Conservation (phyloP, 1,140 invertebrate species). For the Protaetia brevitarsis region DNA sequence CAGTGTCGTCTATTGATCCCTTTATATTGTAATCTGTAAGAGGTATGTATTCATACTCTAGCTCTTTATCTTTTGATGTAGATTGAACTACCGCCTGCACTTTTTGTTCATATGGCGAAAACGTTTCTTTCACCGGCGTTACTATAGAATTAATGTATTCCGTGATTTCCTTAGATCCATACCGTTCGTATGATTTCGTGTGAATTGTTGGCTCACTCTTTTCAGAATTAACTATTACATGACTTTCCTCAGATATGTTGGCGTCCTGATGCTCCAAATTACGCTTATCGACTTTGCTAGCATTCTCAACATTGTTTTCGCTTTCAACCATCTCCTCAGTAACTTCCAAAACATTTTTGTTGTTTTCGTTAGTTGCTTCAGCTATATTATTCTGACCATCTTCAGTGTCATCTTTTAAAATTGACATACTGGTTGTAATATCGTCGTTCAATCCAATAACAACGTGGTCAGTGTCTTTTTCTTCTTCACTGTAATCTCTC, state of each 20-base stretch:
- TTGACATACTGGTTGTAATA: not conserved
- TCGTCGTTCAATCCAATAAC: not conserved
- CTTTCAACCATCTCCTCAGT: not conserved
- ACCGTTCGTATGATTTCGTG: not conserved
- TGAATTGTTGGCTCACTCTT: not conserved
- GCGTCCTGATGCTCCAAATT: no score
- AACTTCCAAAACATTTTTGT: not conserved
- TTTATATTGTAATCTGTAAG: not conserved
- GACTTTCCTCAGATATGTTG: no score
- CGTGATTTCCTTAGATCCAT: not conserved
- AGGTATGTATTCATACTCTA: not conserved
- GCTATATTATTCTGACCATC: not conserved
- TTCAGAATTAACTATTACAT: no score
- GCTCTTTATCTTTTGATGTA: not conserved
- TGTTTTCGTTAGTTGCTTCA: not conserved
- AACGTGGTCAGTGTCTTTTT: not conserved
- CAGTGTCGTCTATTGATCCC: not conserved
- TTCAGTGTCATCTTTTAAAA: not conserved
- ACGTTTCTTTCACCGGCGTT: not conserved
- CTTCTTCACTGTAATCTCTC: slow-evolving; percentile 7
- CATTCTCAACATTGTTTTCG: no score
- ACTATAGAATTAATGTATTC: slow-evolving; percentile 12
- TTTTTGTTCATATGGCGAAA: not conserved
- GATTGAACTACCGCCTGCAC: not conserved
- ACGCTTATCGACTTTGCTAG: no score